Evolutionary conservation across 2,113 vertebrate species (phyloP), one percentile per base, ranked within the genome.

Genomic region (Malurus alboscapulatus): DNA sequence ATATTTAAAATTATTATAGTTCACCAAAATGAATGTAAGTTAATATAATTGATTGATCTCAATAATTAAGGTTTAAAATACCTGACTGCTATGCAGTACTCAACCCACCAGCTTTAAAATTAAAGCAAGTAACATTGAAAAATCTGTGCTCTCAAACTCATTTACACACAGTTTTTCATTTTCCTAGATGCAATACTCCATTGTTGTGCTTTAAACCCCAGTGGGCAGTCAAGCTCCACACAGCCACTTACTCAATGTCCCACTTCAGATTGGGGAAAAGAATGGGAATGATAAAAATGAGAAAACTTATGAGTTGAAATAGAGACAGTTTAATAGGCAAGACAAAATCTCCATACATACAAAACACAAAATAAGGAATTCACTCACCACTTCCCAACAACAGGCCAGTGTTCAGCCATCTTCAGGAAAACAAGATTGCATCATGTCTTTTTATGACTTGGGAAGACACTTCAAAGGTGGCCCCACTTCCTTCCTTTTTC

Each of bases 221-320:
- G 34, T 4, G 7, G 18, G 27, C 16, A 92, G 10, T 6, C 32
- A 48, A 63, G 3, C 13, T 27, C 32, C 12, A 16, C 17, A 18
- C 4, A 82, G 38, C 19, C 34, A 8, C 5, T 55, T 17, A 14
- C 27, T 83, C 17, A 17, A 20, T 54, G 34, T 12, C 13, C 9
- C 18, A 13, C 30, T 34, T 13, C 6, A 21, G 32, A 19, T 3
- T 29, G 9, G 1, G 3, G 13, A 24, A 63, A 19, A 53, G 26
- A 58, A 66, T 3, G 2, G 0, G 34, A 54, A 69, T 0, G 2
- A 20, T 45, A 34, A 63, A 58, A 67, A 3, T 9, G 5, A 69
- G 29, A 74, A 86, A 61, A 61, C 3, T 14, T 15, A 0, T 42
- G 9, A 8, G 6, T 4, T 24, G 5, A 73, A 25, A 45, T 9